phyloP scores from a whole-genome alignment of 2,113 vertebrate genomes.

The Puffinus mauretanicus region DNA sequence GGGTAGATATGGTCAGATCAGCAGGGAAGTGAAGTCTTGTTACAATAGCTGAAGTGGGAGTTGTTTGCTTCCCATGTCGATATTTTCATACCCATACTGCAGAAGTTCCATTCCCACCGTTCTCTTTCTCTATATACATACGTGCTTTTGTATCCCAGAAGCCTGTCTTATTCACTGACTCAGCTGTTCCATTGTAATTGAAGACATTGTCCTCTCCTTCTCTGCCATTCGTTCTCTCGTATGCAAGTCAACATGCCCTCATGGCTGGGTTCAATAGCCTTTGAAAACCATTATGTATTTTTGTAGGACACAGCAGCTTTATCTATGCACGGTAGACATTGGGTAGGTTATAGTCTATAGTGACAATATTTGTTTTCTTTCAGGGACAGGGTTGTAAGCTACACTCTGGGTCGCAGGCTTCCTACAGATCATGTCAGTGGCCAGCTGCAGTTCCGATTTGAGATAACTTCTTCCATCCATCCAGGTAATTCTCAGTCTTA shows the following conservation, averaged over 20 bases:
- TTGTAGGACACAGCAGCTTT: constrained; percentile 20
- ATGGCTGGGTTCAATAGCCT: constrained; percentile 45
- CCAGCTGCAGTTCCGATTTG: constrained; percentile 96
- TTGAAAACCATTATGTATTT: background rate
- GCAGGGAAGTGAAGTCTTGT: background rate
- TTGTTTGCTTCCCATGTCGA: constrained; percentile 42
- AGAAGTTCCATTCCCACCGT: constrained; percentile 41
- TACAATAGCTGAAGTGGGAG: constrained; percentile 21
- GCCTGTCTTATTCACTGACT: constrained; percentile 29
- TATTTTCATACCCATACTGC: constrained; percentile 43
- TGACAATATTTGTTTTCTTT: constrained; percentile 62
- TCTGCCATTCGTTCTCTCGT: constrained; percentile 28
- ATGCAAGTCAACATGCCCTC: constrained; percentile 33
- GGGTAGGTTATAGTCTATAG: background rate
- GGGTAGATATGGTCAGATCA: background rate
- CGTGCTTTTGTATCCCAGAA: constrained; percentile 12
- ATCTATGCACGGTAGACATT: background rate
- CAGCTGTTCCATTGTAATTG: constrained; percentile 58
- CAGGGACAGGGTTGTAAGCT: constrained; percentile 95
- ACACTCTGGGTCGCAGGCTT: constrained; percentile 90
- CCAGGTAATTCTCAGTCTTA: constrained; percentile 80
- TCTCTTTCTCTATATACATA: background rate
- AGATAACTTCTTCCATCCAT: constrained; percentile 94
- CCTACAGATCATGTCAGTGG: constrained; percentile 98
- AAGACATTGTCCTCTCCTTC: constrained; percentile 59